Conservation (phyloP, 2,888 invertebrate species). For the Galerucella calmariensis region DNA sequence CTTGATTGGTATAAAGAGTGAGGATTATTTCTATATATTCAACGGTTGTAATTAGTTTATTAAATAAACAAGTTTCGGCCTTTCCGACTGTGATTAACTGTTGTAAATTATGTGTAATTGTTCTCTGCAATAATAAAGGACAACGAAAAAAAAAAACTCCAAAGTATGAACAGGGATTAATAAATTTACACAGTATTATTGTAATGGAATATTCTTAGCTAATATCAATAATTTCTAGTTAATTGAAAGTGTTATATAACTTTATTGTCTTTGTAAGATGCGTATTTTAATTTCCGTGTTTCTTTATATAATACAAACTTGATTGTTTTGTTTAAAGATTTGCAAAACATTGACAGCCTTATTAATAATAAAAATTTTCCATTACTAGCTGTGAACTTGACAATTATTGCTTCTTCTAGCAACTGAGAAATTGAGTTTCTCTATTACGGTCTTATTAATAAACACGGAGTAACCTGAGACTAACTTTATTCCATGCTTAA, state of each 20-base stretch:
- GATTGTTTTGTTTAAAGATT: no score
- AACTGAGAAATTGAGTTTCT: no score
- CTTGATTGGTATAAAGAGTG: conserved; percentile 22
- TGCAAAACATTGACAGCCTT: no score
- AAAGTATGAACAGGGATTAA: not conserved
- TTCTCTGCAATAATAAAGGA: conserved; percentile 20
- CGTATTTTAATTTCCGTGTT: no score
- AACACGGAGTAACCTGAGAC: no score
- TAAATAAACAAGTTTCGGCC: not conserved
- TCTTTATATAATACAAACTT: no score
- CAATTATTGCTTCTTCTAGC: no score
- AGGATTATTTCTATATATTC: not conserved
- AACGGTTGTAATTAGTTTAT: conserved; percentile 8
- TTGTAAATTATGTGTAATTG: conserved; percentile 8
- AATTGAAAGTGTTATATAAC: not conserved
- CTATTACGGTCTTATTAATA: no score
- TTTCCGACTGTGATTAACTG: not conserved
- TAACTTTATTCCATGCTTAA: no score
- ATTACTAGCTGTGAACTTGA: no score
- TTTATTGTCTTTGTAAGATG: not conserved
- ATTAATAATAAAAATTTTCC: no score
- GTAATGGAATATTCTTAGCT: not conserved
- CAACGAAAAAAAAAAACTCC: not conserved
- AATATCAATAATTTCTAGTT: not conserved
- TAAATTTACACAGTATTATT: not conserved